Base-by-base conservation (phyloP, 2,113 vertebrate genomes). In the Cyanistes caeruleus region DNA sequence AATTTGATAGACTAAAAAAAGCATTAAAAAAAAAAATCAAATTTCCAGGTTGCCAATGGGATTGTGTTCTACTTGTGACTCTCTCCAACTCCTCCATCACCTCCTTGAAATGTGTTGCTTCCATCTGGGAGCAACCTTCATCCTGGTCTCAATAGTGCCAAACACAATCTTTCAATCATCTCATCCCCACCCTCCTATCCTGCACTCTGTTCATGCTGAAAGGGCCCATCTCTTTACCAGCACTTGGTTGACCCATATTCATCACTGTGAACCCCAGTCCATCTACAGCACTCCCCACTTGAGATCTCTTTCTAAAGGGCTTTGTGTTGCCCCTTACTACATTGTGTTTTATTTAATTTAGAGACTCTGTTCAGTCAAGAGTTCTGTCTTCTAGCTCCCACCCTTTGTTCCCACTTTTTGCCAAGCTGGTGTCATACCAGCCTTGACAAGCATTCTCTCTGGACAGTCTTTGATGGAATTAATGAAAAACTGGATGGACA, bases 391-490 rank as follows among this genome's bases (percentile, higher is more conserved):
- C 62, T 43, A 67, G 28, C 7, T 79, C 39, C 39, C 21, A 51
- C 5, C 59, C 23, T 20, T 67, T 44, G 13, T 58, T 92, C 39
- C 43, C 16, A 19, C 2, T 81, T 78, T 60, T 72, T 0, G 0
- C 4, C 39, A 81, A 51, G 16, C 20, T 49, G 37, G 11, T 44
- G 14, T 60, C 59, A 37, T 14, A 65, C 16, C 13, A 83, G 41
- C 7, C 35, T 67, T 70, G 70, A 62, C 5, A 70, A 80, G 7
- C 6, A 59, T 58, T 53, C 37, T 73, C 19, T 53, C 41, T 37
- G 48, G 5, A 67, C 14, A 49, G 18, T 11, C 9, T 73, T 60
- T 65, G 28, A n/a, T 25, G 23, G 16, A 35, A 59, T 43, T 69
- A 67, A 67, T 33, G 51, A 59, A 84, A 78, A 81, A 39, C 6